Conservation (phyloP, 2,113 vertebrate species). For the Sylvilagus bachmani region DNA sequence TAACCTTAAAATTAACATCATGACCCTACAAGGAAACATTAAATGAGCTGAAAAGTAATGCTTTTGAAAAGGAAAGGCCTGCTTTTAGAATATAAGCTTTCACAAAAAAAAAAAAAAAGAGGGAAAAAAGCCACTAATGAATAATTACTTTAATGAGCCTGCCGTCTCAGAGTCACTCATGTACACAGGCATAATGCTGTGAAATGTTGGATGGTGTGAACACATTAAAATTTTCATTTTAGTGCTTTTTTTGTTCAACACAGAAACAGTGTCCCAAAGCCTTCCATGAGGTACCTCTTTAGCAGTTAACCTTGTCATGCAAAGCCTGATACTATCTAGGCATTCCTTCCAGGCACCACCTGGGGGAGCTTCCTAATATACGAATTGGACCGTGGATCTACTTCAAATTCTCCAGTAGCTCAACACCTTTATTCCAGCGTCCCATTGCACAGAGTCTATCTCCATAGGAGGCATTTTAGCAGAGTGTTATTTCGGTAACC, state of each 20-base stretch:
- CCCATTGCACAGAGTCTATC: background rate
- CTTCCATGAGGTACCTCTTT: background rate
- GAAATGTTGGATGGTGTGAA: slow-evolving; percentile 57
- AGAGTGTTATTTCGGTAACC: background rate
- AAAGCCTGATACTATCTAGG: background rate
- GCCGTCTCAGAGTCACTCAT: slow-evolving; percentile 25
- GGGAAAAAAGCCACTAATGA: slow-evolving; percentile 64
- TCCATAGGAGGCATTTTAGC: background rate
- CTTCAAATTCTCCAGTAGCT: background rate
- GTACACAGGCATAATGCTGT: slow-evolving; percentile 57
- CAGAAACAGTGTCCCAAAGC: background rate
- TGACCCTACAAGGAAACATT: slow-evolving; percentile 80
- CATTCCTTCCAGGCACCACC: background rate
- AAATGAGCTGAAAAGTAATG: slow-evolving; percentile 78
- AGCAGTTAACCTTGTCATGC: slow-evolving; percentile 28
- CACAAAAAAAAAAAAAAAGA: background rate
- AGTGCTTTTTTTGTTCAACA: slow-evolving; percentile 1
- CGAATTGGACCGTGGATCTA: background rate
- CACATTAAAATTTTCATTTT: slow-evolving; percentile 33
- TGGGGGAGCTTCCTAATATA: background rate
- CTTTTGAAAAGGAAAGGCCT: slow-evolving; percentile 73
- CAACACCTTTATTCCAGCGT: background rate
- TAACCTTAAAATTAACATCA: slow-evolving; percentile 84
- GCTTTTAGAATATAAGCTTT: slow-evolving; percentile 69
- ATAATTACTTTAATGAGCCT: slow-evolving; percentile 79